Percentiles rank a stretch among this genome's conserved stretches.
Evolutionary conservation across 1,140 invertebrate species (phyloP).

Genomic region (Pseudomyrmex pallidus): DNA sequence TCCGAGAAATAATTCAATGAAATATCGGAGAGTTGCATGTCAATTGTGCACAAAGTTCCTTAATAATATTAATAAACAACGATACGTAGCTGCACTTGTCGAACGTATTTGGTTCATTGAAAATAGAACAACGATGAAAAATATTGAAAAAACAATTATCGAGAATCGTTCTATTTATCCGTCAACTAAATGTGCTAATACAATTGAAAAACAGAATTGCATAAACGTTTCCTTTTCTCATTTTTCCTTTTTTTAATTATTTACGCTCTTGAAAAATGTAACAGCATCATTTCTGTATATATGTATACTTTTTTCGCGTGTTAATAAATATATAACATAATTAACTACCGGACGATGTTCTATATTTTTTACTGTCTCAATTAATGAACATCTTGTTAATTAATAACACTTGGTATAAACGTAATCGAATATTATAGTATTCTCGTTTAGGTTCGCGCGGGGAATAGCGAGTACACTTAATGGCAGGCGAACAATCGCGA

Average conservation of each 20-base stretch:
- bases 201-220: constrained; percentile 1
- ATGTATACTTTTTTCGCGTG: too few species aligned
- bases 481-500: constrained; percentile 49
- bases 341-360: constrained; percentile 17
- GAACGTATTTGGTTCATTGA: too few species aligned
- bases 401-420: neutral
- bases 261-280: too few species aligned
- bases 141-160: neutral
- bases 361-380: neutral
- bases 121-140: constrained; percentile 7
- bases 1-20: neutral
- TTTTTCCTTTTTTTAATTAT: too few species aligned
- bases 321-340: neutral
- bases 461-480: neutral
- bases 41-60: neutral
- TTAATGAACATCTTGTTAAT: neutral
- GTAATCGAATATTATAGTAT: constrained; percentile 2
- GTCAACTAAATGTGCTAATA: neutral
- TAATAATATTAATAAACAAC: constrained; percentile 26
- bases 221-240: neutral
- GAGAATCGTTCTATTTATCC: neutral
- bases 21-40: neutral
- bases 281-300: too few species aligned
- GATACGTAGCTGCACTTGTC: neutral
- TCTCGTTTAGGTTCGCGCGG: neutral